Evolutionary conservation across 1,140 invertebrate species (phyloP).

Genomic region (Bombus pascuorum): DNA sequence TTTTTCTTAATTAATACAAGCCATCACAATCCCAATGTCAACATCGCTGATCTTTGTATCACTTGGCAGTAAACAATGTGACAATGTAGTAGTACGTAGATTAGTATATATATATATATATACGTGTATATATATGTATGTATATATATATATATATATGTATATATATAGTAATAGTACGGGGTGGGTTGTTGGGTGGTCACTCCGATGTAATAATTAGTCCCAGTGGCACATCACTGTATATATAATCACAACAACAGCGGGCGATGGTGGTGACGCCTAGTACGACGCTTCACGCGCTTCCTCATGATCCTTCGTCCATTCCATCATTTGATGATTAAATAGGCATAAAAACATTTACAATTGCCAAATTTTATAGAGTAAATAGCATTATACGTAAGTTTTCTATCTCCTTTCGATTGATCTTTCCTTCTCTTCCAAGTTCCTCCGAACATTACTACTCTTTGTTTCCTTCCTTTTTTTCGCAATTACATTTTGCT

Average conservation of each 20-base stretch:
- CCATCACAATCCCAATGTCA: constrained; percentile 80
- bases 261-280: constrained; percentile 80
- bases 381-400: constrained; percentile 54
- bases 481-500: neutral
- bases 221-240: constrained; percentile 83
- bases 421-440: neutral
- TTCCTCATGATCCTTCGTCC: neutral
- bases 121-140: constrained; percentile 21
- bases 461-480: constrained; percentile 1
- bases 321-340: neutral
- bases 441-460: neutral
- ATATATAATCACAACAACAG: constrained; percentile 81
- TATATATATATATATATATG: constrained; percentile 3
- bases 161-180: constrained; percentile 78
- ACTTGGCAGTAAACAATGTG: constrained; percentile 83
- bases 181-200: constrained; percentile 80
- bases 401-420: constrained; percentile 17
- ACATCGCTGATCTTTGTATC: constrained; percentile 76
- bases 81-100: constrained; percentile 83
- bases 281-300: constrained; percentile 52
- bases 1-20: constrained; percentile 76
- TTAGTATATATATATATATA: constrained; percentile 53
- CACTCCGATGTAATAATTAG: constrained; percentile 82
- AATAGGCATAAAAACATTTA: constrained; percentile 59
- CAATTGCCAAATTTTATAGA: constrained; percentile 57